Base-by-base conservation (phyloP, 2,113 vertebrate species). In the Capreolus pygargus region DNA sequence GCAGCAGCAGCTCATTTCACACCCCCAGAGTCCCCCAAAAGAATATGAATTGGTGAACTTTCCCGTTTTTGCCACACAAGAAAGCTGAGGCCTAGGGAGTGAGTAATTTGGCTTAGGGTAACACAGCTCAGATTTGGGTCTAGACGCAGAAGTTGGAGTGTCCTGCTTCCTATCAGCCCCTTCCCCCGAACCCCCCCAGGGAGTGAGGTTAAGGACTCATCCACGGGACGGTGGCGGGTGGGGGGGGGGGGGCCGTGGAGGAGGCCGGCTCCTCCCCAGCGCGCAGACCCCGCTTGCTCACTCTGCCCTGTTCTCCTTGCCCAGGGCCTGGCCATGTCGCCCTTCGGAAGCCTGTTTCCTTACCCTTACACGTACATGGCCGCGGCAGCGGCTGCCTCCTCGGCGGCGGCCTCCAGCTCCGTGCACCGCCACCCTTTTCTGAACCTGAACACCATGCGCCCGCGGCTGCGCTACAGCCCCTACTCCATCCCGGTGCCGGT, bases 341-440 rank as follows among this genome's bases (percentile, higher is more conserved):
- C 99, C 0, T 99, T 99, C 58, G 99, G 99, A 57, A 99, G 99
- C 93, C 98, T 99, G 74, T 99, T 99, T 95, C 99, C 99, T 0
- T 99, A 99, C 11, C 99, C 99, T 0, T 99, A 99, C 98, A 99
- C 99, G 2, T 99, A 99, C 98, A 99, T 99, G 99, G 99, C 99
- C 0, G 99, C 99, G 0, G 99, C 99, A 0, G 99, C 99, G 0
- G 99, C 99, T 0, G 99, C 99, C 50, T 99, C 99, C 1, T 99
- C 99, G 0, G 99, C 99, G 0, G 98, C 98, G 0, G 98, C 99
- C 6, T 99, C 99, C 89, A 98, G 98, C 2, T 98, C 99, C 0
- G 99, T 99, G 94, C 99, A 99, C 2, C 99, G 99, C 60, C 99
- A 99, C 98, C 99, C 99, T 10, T 99, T 99, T 97, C 99, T 99